Evolutionary conservation across 2,888 invertebrate genomes (phyloP).

Genomic region (Diarsia brunnea): DNA sequence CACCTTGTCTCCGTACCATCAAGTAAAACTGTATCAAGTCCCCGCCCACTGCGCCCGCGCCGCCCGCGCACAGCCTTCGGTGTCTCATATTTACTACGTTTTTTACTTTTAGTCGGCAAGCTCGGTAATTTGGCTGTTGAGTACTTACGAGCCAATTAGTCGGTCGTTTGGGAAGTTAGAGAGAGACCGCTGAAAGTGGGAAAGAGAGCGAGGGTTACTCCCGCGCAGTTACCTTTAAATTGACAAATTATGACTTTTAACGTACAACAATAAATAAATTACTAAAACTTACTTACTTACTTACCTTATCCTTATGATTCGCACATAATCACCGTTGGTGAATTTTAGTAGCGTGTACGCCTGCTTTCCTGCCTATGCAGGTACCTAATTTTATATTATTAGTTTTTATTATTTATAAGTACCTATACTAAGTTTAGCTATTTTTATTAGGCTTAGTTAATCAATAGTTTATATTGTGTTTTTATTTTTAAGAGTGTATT

Average conservation of each 20-base stretch:
- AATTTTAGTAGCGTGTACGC: too few relatives aligned
- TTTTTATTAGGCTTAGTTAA: too few relatives aligned
- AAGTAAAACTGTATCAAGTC: conserved; percentile 66
- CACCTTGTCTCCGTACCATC: conserved; percentile 19
- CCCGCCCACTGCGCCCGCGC: conserved; percentile 52
- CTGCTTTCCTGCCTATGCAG: too few relatives aligned
- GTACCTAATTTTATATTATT: too few relatives aligned
- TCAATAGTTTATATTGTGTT: too few relatives aligned
- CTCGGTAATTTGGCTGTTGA: conserved; percentile 31
- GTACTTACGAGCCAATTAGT: conserved; percentile 31
- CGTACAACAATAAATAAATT: not conserved
- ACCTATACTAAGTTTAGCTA: too few relatives aligned
- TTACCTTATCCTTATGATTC: too few relatives aligned
- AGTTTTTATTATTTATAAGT: too few relatives aligned
- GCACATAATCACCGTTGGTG: too few relatives aligned
- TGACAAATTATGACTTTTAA: not conserved
- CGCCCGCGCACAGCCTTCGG: conserved; percentile 61
- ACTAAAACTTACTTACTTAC: not conserved
- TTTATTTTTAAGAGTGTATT: too few relatives aligned
- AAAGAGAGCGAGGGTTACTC: conserved; percentile 7
- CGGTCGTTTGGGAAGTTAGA: not conserved
- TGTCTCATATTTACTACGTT: conserved; percentile 55
- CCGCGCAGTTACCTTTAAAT: not conserved
- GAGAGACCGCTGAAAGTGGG: not conserved
- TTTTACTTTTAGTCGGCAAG: conserved; percentile 38